Evolutionary conservation across 2,113 vertebrate genomes (phyloP).

Genomic region (Psittacula cyanocephala): DNA sequence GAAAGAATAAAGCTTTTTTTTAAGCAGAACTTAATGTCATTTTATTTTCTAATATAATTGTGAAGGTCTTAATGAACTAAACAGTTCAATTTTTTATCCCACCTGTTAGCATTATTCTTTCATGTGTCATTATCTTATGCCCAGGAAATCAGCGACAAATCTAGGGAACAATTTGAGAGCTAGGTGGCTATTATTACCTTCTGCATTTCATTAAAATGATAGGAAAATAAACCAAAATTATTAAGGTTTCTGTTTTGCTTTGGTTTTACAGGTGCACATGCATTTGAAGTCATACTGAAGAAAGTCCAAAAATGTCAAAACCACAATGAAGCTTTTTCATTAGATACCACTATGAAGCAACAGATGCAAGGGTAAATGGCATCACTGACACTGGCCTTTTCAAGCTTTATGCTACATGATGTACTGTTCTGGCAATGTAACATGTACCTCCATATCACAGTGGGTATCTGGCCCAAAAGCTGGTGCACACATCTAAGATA

Average conservation of each 20-base stretch:
- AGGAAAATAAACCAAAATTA: neutral
- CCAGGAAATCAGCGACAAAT: neutral
- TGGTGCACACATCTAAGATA: neutral
- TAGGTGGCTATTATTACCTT: neutral
- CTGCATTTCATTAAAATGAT: neutral
- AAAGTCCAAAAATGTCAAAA: neutral
- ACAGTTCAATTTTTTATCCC: neutral
- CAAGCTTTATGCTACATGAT: neutral
- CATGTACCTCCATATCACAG: neutral
- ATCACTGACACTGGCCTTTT: neutral
- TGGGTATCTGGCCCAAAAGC: neutral
- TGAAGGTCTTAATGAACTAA: neutral
- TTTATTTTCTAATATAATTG: neutral
- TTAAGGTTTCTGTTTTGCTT: neutral
- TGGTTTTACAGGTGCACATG: neutral
- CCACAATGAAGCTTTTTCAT: neutral
- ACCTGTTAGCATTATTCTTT: neutral
- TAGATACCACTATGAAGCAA: neutral
- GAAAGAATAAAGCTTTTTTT: neutral
- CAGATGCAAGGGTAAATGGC: neutral
- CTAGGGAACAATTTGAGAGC: neutral
- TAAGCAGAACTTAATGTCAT: neutral
- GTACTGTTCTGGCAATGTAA: neutral
- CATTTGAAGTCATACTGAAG: neutral
- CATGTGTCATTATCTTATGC: neutral